phyloP scores from a whole-genome alignment of 2,888 invertebrate species.

The Cryptus viduatorius region DNA sequence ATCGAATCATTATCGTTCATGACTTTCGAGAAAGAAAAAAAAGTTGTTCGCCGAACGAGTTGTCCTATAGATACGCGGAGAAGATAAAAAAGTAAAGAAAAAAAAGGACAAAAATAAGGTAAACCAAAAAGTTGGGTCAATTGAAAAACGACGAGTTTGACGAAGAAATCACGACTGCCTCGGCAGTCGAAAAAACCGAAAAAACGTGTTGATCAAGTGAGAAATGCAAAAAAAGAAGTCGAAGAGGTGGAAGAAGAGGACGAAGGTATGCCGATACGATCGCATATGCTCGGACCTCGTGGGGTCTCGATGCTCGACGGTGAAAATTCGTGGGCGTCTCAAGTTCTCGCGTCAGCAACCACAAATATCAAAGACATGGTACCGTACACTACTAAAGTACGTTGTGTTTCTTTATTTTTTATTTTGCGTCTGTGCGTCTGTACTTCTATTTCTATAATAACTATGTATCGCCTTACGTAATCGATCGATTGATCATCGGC shows the following conservation, averaged over 20 bases:
- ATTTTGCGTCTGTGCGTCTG: not conserved
- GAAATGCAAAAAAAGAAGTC: constrained; percentile 10
- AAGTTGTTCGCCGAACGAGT: not conserved
- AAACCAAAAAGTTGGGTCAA: constrained; percentile 14
- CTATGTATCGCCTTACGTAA: constrained; percentile 52
- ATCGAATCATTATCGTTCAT: not conserved
- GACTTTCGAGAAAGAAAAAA: not conserved
- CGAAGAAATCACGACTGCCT: constrained; percentile 45
- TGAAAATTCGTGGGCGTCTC: constrained; percentile 88
- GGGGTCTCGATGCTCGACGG: constrained; percentile 86
- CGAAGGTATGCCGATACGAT: constrained; percentile 72
- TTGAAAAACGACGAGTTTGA: constrained; percentile 41
- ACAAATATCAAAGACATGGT: constrained; percentile 79
- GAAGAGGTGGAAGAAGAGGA: constrained; percentile 48
- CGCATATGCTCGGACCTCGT: constrained; percentile 73
- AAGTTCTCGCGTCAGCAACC: constrained; percentile 79
- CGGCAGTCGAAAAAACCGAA: constrained; percentile 45
- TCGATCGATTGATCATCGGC: constrained; percentile 56
- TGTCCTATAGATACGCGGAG: not conserved
- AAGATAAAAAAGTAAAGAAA: not conserved
- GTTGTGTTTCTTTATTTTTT: not conserved
- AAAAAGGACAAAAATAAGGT: not conserved
- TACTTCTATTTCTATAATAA: constrained; percentile 9
- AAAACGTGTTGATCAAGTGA: constrained; percentile 42
- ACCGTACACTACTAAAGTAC: constrained; percentile 54